Base-by-base conservation (phyloP, 2,888 invertebrate genomes). In the Spisula subtruncata region DNA sequence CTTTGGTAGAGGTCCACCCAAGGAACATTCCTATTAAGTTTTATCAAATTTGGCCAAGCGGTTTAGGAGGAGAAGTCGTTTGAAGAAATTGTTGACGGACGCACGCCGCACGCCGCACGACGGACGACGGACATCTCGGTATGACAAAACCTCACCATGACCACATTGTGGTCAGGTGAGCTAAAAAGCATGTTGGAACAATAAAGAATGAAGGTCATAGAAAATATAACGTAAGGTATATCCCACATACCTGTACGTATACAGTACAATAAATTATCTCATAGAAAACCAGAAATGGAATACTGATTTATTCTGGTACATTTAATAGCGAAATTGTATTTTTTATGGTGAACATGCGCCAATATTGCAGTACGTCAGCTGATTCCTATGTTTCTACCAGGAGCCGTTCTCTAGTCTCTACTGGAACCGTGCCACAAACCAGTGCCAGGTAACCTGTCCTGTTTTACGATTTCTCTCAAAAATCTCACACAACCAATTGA, bases 341-440 rank as follows among this genome's bases (percentile, higher is more conserved):
- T 75, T 75, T 75, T 75, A 75, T 75, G 75, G 25, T 35, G 75
- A 75, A 35, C 75, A 75, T 35, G 35, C 14, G 16, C 75, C 75
- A 32, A 35, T 75, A 75, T 32, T 35, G 35, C 75, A 75, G 75
- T 41, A 41, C 41, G 41, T 75, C 75, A 75, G 75, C 75, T 75
- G 60, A 48, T 84, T 84, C 18, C 29, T 71, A 71, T 71, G 25
- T 83, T n/a, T 46, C 60, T 32, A 8, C 75, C 29, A 25, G 35
- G 35, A 75, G 32, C 32, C 75, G 6, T 60, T n/a, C 81, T 46
- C 25, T 46, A 41, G n/a, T n/a, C n/a, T n/a, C n/a, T n/a, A 35
- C 80, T 85, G 79, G 80, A 85, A 51, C 25, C 1, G 32, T 85
- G 85, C 85, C 85, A 85, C 51, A 48, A 29, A 79, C 85, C 75